Evolutionary conservation across 2,113 vertebrate genomes (phyloP).

Genomic region (Athene noctua): DNA sequence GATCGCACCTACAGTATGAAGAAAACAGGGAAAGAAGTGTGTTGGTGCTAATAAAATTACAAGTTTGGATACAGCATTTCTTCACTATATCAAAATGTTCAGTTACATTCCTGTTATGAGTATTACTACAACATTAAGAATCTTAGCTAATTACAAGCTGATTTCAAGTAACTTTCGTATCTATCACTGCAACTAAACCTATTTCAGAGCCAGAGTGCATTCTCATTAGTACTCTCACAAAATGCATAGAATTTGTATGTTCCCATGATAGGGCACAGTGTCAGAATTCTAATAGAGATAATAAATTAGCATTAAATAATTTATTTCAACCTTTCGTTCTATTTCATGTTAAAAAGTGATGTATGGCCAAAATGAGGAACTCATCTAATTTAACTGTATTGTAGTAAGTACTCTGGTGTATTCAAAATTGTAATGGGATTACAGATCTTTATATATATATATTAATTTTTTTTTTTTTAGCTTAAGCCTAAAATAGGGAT

Average conservation of each 20-base stretch:
- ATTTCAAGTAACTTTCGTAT: neutral
- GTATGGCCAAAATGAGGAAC: neutral
- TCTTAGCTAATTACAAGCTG: neutral
- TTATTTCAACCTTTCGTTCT: neutral
- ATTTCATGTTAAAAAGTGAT: neutral
- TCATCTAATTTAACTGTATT: neutral
- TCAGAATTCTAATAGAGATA: neutral
- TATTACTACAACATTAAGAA: neutral
- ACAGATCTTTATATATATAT: neutral
- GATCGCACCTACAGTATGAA: neutral
- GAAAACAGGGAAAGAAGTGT: neutral
- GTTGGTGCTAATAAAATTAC: neutral
- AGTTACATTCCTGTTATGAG: neutral
- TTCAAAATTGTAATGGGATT: neutral
- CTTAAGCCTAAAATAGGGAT: neutral
- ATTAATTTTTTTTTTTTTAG: neutral
- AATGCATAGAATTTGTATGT: neutral
- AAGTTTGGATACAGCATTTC: neutral
- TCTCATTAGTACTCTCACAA: neutral
- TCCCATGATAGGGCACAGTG: neutral
- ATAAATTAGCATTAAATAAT: constrained; percentile 4
- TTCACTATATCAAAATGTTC: neutral
- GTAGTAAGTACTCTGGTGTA: neutral
- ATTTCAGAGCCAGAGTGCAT: neutral
- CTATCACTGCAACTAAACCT: neutral